These are phyloP conservation scores for Melipona quadrifasciata DNA, from an alignment of 1,140 invertebrate species.

Conservation along the genomic window DNA sequence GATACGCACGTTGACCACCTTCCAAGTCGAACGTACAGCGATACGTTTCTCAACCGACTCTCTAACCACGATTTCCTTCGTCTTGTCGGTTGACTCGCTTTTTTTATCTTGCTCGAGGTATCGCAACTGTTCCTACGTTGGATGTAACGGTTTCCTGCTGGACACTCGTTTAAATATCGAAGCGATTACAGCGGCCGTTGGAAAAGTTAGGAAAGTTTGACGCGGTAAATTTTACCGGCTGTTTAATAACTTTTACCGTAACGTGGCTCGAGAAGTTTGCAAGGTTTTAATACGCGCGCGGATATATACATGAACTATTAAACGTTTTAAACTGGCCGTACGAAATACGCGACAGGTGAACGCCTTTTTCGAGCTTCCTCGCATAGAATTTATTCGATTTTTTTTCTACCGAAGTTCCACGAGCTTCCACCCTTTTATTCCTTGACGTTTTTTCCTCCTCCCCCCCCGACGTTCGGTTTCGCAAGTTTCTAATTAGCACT, in stretches of 20 bases:
- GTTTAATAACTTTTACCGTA: constrained; percentile 34
- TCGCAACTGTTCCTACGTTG: constrained; percentile 32
- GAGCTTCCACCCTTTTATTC: neutral
- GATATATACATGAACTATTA: constrained; percentile 2
- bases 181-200: constrained; percentile 9
- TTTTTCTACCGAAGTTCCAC: neutral
- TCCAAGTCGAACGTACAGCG: constrained; percentile 60
- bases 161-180: constrained; percentile 27
- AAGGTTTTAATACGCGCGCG: constrained; percentile 42
- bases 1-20: constrained; percentile 31
- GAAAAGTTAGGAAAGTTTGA: constrained; percentile 34
- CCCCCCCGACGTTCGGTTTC: too few relatives aligned
- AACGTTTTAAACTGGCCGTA: constrained; percentile 26
- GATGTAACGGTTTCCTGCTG: constrained; percentile 38
- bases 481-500: constrained; percentile 13
- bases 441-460: neutral
- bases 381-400: neutral
- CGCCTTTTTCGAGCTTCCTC: neutral
- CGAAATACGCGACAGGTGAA: neutral
- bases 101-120: constrained; percentile 50
- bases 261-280: constrained; percentile 40
- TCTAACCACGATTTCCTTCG: constrained; percentile 17
- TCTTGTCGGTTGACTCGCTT: constrained; percentile 30
- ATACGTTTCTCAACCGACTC: constrained; percentile 64
- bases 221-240: constrained; percentile 30